phyloP scores from a whole-genome alignment of 2,888 invertebrate genomes.

The Mamestra brassicae region DNA sequence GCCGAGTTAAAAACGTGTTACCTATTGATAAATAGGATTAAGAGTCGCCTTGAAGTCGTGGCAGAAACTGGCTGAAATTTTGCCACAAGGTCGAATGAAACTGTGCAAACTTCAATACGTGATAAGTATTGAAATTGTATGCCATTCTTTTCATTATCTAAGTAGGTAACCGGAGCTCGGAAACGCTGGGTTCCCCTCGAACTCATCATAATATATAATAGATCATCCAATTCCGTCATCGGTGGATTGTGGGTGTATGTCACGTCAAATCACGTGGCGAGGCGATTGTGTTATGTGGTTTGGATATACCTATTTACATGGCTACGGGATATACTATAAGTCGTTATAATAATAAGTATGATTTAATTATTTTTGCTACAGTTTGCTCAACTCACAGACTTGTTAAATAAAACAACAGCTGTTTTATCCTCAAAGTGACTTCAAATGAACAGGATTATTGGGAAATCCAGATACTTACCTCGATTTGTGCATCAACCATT shows the following conservation, averaged over 20 bases:
- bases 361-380: neutral
- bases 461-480: neutral
- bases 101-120: neutral
- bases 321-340: conserved; percentile 4
- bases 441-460: neutral
- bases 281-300: conserved; percentile 24
- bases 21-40: conserved; percentile 43
- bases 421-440: conserved; percentile 16
- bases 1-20: conserved; percentile 22
- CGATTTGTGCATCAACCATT: too few species aligned
- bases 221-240: conserved; percentile 32
- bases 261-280: conserved; percentile 2
- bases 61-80: conserved; percentile 30
- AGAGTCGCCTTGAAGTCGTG: conserved; percentile 26
- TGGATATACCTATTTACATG: neutral
- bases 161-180: conserved; percentile 16
- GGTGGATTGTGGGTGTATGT: conserved; percentile 19
- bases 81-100: conserved; percentile 29
- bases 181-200: conserved; percentile 5
- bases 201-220: conserved; percentile 24
- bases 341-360: neutral
- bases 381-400: neutral
- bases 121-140: conserved; percentile 11
- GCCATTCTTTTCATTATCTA: conserved; percentile 24
- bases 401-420: conserved; percentile 9